Base-by-base conservation (phyloP, 2,113 vertebrate genomes). In the Esox niger region DNA sequence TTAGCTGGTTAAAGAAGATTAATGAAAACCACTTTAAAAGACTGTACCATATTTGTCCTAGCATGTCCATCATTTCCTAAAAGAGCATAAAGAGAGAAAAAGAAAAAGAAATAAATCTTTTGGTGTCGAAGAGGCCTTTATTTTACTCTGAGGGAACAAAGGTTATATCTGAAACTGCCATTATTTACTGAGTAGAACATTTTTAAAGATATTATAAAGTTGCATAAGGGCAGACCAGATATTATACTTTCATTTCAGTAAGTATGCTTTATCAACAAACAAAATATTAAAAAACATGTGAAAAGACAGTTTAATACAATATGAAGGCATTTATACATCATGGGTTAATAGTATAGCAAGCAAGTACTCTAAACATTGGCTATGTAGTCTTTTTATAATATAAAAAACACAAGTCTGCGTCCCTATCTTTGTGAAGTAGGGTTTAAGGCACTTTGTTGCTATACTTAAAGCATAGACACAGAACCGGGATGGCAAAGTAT, bases 1-100 rank as follows among this genome's bases (percentile, higher is more conserved):
- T 86, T 79, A 86, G 82, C 76, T 84, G 84, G 81, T 85, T 85
- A 73, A 86, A 82, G 82, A 87, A 76, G 79, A 88, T 75, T 71
- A 73, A 78, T 75, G 78, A 82, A 86, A 71, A 84, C 71, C 79
- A 89, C 75, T 79, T 78, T 88, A 85, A 87, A 81, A 15, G 81
- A 92, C 89, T 91, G 88, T 91, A 91, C 86, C 88, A 91, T 93
- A 91, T 89, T 89, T 91, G 90, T 91, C 90, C 79, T 88, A 95
- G 95, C 94, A 97, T 97, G 96, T 96, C 92, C 94, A 93, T 97
- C 93, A 92, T 91, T 94, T 92, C 92, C 93, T 90, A 83, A 90
- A 86, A 83, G 87, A 88, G 88, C 63, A 49, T 64, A 74, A 72
- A 88, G 91, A 83, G 85, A 82, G 88, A 86, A 89, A 43, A 70